A percentile compares a stretch with the other conserved stretches of the same genome.
Conservation (phyloP, 1,140 invertebrate genomes). For the Drosophila equinoxialis region DNA sequence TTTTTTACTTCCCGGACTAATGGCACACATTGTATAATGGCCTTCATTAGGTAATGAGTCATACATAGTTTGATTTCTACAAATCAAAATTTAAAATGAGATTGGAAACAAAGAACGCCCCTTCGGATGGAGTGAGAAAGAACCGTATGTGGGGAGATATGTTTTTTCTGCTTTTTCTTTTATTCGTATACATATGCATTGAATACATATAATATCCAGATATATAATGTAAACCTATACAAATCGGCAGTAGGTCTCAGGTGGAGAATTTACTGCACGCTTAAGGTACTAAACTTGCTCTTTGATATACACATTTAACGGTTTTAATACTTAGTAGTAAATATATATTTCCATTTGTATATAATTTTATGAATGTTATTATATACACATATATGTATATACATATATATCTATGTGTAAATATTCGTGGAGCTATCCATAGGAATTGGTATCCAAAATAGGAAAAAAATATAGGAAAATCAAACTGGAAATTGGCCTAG, state of each 20-base stretch:
- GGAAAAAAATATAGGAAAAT: too few species aligned
- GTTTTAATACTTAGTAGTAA: neutral
- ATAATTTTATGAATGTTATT: neutral
- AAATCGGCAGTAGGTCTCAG: conserved; percentile 1
- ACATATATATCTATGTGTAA: neutral
- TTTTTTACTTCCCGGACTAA: too few species aligned
- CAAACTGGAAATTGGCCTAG: neutral
- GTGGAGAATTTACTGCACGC: neutral
- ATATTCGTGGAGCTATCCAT: neutral
- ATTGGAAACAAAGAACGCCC: too few species aligned
- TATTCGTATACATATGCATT: neutral
- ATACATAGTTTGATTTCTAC: too few species aligned
- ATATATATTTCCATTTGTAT: neutral
- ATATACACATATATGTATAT: too few species aligned
- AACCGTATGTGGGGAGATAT: neutral
- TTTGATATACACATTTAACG: conserved; percentile 1
- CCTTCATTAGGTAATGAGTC: too few species aligned
- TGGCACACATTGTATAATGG: too few species aligned
- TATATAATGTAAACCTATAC: conserved; percentile 1
- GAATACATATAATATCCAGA: neutral
- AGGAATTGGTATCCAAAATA: too few species aligned
- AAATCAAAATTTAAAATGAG: too few species aligned
- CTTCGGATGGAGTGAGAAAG: too few species aligned
- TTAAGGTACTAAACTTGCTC: conserved; percentile 1
- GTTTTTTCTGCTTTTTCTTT: conserved; percentile 3